Evolutionary conservation across 2,888 invertebrate species (phyloP).

Genomic region (Theretra japonica): DNA sequence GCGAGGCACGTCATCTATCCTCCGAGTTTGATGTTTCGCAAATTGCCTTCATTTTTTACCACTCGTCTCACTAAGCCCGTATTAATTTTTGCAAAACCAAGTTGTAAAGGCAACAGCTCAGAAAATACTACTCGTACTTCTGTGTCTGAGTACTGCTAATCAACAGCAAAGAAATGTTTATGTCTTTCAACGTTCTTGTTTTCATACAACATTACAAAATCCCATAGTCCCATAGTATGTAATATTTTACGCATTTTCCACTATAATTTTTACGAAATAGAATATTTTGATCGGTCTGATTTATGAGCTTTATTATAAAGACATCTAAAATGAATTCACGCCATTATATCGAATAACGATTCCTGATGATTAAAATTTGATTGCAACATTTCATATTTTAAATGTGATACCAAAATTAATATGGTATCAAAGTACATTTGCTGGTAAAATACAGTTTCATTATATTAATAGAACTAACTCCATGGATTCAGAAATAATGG

Average conservation of each 20-base stretch:
- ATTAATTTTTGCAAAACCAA: slow-evolving; percentile 43
- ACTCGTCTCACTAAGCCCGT: slow-evolving; percentile 38
- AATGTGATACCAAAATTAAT: too few relatives aligned
- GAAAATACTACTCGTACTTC: not conserved
- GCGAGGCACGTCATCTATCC: slow-evolving; percentile 48
- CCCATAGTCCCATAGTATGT: not conserved
- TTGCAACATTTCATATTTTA: too few relatives aligned
- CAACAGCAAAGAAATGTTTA: not conserved
- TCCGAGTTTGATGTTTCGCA: slow-evolving; percentile 52
- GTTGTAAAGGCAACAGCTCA: slow-evolving; percentile 1
- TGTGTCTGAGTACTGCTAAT: not conserved
- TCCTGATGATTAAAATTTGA: not conserved
- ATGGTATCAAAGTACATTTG: too few relatives aligned
- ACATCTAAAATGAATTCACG: not conserved
- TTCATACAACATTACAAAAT: not conserved
- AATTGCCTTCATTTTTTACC: slow-evolving; percentile 52
- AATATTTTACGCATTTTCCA: not conserved
- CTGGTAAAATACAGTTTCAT: too few relatives aligned
- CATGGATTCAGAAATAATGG: too few relatives aligned
- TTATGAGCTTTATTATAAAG: not conserved
- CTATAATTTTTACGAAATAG: too few relatives aligned
- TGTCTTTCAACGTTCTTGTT: not conserved
- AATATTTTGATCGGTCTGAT: not conserved
- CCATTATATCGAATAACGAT: not conserved
- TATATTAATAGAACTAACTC: too few relatives aligned